Evolutionary conservation across 2,888 invertebrate species (phyloP), one percentile per base, ranked within the genome.

Genomic region (Trichacis sp.): DNA sequence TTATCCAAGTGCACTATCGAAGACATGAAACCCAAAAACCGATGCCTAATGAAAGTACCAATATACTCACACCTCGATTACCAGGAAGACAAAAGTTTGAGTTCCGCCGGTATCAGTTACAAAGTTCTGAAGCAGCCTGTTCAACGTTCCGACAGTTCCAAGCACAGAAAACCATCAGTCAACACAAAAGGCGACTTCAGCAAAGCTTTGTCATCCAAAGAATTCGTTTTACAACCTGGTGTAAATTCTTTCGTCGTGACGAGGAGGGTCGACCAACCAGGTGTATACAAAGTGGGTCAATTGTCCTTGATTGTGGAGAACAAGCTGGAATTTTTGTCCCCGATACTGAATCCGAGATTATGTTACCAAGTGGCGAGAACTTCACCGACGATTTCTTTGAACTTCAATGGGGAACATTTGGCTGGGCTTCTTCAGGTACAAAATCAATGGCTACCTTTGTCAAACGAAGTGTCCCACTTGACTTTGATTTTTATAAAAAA

Each of bases 401-500:
- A 90, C 78, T 85, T 86, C 74, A 82, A 88, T 45, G 91, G 91
- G 68, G 92, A 94, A 73, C 85, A 96, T 45, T 87, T 96, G 4
- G 93, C 94, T 0, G 95, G 95, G 0, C 87, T 95, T 67, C 90
- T 92, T 72, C n/a, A n/a, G n/a, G n/a, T n/a, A n/a, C n/a, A n/a
- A n/a, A n/a, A n/a, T n/a, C n/a, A n/a, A n/a, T n/a, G n/a, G n/a
- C n/a, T n/a, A n/a, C n/a, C n/a, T n/a, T n/a, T n/a, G n/a, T n/a
- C n/a, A n/a, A n/a, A n/a, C n/a, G n/a, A n/a, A n/a, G n/a, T n/a
- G n/a, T n/a, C n/a, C n/a, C n/a, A n/a, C n/a, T n/a, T n/a, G n/a
- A n/a, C n/a, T n/a, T n/a, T n/a, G n/a, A n/a, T n/a, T n/a, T n/a
- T n/a, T n/a, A n/a, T n/a, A n/a, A n/a, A n/a, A n/a, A n/a, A n/a